phyloP scores from a whole-genome alignment of 30 jellyfish, hydroid and myxozoan species.

The Mastigias papua region DNA sequence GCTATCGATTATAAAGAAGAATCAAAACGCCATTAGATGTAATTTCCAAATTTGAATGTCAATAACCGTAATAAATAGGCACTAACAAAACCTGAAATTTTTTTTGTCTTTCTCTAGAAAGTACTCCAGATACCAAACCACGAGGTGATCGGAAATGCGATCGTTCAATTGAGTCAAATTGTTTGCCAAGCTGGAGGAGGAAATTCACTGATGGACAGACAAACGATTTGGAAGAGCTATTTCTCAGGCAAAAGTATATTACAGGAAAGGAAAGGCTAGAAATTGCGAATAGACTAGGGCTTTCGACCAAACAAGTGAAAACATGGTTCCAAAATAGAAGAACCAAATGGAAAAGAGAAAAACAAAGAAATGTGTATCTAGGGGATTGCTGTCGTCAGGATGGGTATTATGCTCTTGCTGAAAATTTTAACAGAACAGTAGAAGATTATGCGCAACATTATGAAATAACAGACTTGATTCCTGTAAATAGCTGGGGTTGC shows the following conservation, averaged over 20 bases:
- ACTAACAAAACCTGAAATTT: too few relatives aligned
- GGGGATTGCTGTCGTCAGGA: slow-evolving; percentile 38
- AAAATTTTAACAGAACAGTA: slow-evolving; percentile 24
- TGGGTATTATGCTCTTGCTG: slow-evolving; percentile 12
- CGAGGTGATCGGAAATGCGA: slow-evolving; percentile 53
- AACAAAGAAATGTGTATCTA: slow-evolving; percentile 21
- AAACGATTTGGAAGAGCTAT: slow-evolving; percentile 62
- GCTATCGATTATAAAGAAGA: too few relatives aligned
- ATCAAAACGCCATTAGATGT: too few relatives aligned
- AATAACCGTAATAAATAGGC: too few relatives aligned
- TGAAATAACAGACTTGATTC: slow-evolving; percentile 20
- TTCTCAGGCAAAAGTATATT: slow-evolving; percentile 62
- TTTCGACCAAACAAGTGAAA: slow-evolving; percentile 74
- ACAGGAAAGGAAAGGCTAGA: slow-evolving; percentile 76
- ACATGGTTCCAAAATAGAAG: slow-evolving; percentile 79
- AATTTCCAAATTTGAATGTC: too few relatives aligned
- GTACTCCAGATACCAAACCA: slow-evolving; percentile 23
- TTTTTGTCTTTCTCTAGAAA: slow-evolving; percentile 1
- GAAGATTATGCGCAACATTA: slow-evolving; percentile 37
- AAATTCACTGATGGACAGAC: slow-evolving; percentile 75
- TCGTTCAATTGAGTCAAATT: slow-evolving; percentile 26
- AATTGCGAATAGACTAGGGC: slow-evolving; percentile 44
- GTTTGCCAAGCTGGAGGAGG: slow-evolving; percentile 82
- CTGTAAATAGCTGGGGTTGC: slow-evolving; percentile 46
- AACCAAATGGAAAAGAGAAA: slow-evolving; percentile 69